Evolutionary conservation across 1,140 invertebrate genomes (phyloP).

Genomic region (Bilobella aurantiaca): DNA sequence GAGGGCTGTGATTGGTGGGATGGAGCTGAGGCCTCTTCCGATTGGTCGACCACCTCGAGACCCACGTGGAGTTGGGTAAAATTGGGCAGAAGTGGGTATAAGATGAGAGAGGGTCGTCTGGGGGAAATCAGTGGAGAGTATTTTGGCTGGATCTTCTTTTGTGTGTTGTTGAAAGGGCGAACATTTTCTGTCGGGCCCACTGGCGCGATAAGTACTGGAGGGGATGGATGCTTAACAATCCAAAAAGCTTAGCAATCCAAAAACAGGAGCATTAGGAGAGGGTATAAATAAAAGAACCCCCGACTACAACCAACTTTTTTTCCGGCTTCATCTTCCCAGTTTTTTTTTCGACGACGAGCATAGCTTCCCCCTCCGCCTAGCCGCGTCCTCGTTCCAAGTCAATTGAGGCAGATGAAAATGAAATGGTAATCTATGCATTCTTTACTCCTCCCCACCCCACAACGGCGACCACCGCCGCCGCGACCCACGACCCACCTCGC

Average conservation of each 20-base stretch:
- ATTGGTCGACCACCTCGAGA: conserved; percentile 5
- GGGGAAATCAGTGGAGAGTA: conserved; percentile 35
- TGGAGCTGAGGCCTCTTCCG: no score
- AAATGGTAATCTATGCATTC: conserved; percentile 17
- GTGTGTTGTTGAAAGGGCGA: conserved; percentile 35
- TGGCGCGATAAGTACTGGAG: conserved; percentile 35
- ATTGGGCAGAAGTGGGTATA: background rate
- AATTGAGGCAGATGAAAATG: conserved; percentile 22
- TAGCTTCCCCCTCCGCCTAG: background rate
- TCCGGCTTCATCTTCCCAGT: background rate
- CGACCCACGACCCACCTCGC: background rate
- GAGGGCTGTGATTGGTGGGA: no score
- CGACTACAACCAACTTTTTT: conserved; percentile 1
- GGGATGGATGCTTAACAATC: conserved; percentile 24
- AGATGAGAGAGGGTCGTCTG: conserved; percentile 8
- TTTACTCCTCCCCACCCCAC: background rate
- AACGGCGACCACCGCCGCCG: background rate
- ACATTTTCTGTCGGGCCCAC: conserved; percentile 33
- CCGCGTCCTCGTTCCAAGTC: no score
- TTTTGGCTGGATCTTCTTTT: conserved; percentile 34
- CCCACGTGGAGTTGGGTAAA: conserved; percentile 19
- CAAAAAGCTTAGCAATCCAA: conserved; percentile 9
- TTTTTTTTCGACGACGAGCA: background rate
- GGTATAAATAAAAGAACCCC: conserved; percentile 7
- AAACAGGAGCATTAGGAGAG: conserved; percentile 9